Percentiles rank a stretch among this genome's conserved stretches.
Evolutionary conservation across 2,797 vertebrate genomes (phyloP).

Genomic region (Esox lucius): DNA sequence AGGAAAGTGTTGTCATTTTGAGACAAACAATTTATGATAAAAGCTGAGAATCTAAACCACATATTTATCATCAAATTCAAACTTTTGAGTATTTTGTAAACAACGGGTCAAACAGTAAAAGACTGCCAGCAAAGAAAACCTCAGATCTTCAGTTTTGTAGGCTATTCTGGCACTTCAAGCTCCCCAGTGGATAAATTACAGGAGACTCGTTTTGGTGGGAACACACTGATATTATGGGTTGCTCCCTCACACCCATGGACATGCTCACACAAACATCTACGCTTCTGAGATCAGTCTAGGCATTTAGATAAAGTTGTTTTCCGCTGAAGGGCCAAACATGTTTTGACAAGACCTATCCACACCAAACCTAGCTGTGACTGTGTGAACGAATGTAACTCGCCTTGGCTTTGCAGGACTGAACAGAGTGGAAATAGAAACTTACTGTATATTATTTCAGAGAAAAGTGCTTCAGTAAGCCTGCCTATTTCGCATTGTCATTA

Average conservation of each 20-base stretch:
- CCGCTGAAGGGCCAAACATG: background rate
- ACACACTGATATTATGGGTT: no score
- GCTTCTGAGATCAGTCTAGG: background rate
- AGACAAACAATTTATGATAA: no score
- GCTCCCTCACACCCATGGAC: background rate
- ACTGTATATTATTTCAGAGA: background rate
- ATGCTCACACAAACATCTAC: no score
- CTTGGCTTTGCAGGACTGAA: background rate
- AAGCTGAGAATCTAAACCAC: no score
- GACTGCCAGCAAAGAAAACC: no score
- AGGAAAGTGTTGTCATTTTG: no score
- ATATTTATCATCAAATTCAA: no score
- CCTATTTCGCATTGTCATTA: background rate
- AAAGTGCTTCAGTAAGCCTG: background rate
- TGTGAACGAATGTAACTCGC: constrained; percentile 4
- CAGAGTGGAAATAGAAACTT: background rate
- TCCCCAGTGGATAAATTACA: no score
- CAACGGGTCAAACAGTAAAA: background rate
- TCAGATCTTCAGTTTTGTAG: no score
- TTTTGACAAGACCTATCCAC: background rate
- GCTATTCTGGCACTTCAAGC: no score
- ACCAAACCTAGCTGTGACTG: background rate
- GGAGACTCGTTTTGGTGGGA: no score
- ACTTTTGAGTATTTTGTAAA: background rate
- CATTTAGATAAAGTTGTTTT: background rate